Conservation (phyloP, 1,140 invertebrate species). For the Anagrus nilaparvatae region DNA sequence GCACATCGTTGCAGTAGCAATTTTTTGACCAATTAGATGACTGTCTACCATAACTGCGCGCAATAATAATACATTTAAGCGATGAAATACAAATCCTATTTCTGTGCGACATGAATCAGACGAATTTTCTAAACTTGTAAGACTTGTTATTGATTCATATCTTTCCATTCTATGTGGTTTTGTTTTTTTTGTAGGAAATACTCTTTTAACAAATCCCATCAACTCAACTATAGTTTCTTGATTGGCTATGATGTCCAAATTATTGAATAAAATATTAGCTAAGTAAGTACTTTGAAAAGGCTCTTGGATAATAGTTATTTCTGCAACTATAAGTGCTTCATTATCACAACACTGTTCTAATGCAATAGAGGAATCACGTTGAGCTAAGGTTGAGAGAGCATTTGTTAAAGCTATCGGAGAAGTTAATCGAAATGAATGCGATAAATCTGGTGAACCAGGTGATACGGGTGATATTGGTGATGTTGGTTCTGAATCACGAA, state of each 20-base stretch:
- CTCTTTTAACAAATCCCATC: slow-evolving; percentile 71
- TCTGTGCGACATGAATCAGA: slow-evolving; percentile 51
- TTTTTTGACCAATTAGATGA: slow-evolving; percentile 64
- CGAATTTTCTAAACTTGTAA: slow-evolving; percentile 23
- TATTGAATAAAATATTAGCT: slow-evolving; percentile 85
- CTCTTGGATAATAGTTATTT: slow-evolving; percentile 63
- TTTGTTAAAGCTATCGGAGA: slow-evolving; percentile 51
- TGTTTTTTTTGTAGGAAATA: slow-evolving; percentile 47
- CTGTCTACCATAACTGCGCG: slow-evolving; percentile 66
- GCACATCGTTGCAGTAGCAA: slow-evolving; percentile 85
- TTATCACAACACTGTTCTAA: slow-evolving; percentile 50
- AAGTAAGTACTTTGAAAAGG: slow-evolving; percentile 56
- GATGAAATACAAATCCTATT: slow-evolving; percentile 85
- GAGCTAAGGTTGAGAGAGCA: slow-evolving; percentile 43
- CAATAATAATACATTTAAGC: slow-evolving; percentile 78
- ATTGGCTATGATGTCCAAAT: slow-evolving; percentile 92
- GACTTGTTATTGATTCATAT: slow-evolving; percentile 29
- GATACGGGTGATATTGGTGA: slow-evolving; percentile 66
- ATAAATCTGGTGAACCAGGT: slow-evolving; percentile 53
- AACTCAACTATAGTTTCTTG: slow-evolving; percentile 91
- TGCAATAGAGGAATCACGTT: slow-evolving; percentile 26
- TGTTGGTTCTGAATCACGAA: slow-evolving; percentile 81
- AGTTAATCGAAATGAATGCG: slow-evolving; percentile 33
- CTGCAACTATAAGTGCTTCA: slow-evolving; percentile 78
- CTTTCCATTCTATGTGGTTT: slow-evolving; percentile 24